A percentile compares a stretch with the other conserved stretches of the same genome.
Conservation (phyloP, 2,888 invertebrate genomes). For the Ormia ochracea region DNA sequence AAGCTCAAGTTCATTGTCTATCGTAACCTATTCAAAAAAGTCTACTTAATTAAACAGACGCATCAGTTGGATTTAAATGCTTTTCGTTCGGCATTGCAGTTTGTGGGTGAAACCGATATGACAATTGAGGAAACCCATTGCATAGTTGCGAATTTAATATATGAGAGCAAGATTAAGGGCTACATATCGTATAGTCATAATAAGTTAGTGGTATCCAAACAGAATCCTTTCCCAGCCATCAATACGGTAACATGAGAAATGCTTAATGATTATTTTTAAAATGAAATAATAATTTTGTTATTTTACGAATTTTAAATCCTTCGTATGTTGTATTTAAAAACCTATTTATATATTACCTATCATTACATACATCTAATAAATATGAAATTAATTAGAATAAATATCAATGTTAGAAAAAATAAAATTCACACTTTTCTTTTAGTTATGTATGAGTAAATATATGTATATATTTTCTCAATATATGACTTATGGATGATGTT, state of each 20-base stretch:
- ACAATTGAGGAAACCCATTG: slow-evolving; percentile 97
- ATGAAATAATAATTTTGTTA: not conserved
- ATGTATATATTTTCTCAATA: too few relatives aligned
- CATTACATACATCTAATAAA: too few relatives aligned
- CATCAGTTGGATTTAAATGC: slow-evolving; percentile 93
- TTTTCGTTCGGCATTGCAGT: slow-evolving; percentile 88
- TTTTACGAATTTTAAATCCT: not conserved
- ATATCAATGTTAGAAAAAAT: too few relatives aligned
- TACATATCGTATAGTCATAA: slow-evolving; percentile 98
- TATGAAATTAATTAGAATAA: too few relatives aligned
- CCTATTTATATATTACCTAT: too few relatives aligned
- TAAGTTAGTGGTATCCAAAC: slow-evolving; percentile 97
- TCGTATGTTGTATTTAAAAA: too few relatives aligned
- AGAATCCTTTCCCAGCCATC: slow-evolving; percentile 93
- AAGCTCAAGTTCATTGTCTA: slow-evolving; percentile 96
- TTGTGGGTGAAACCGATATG: slow-evolving; percentile 89
- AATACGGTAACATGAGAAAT: slow-evolving; percentile 79
- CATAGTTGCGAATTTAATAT: slow-evolving; percentile 96
- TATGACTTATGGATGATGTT: too few relatives aligned
- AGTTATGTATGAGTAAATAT: too few relatives aligned
- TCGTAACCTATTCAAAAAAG: slow-evolving; percentile 96
- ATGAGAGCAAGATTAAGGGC: slow-evolving; percentile 97
- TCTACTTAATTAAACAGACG: slow-evolving; percentile 83
- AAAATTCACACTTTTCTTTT: too few relatives aligned
- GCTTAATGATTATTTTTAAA: slow-evolving; percentile 23